These are phyloP conservation scores for Harpagus bidentatus DNA, from an alignment of 2,113 vertebrate genomes.

Conservation along the genomic window DNA sequence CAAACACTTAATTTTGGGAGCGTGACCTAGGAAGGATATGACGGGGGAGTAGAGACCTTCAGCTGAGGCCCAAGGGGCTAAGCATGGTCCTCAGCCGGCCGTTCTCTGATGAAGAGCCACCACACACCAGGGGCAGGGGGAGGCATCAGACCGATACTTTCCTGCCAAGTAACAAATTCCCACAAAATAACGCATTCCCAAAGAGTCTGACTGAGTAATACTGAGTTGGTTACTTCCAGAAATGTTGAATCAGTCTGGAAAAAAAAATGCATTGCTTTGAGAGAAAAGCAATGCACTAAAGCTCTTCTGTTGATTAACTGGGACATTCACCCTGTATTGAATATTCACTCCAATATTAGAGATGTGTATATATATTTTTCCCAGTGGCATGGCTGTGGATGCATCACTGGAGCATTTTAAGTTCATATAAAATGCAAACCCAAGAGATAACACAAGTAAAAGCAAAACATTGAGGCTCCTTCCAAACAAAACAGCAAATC, in stretches of 20 bases:
- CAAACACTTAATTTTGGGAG: neutral
- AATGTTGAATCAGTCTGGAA: neutral
- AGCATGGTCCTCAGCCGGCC: neutral
- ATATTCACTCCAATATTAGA: neutral
- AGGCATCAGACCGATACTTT: neutral
- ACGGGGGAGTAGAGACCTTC: neutral
- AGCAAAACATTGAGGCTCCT: neutral
- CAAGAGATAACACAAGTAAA: neutral
- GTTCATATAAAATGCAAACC: neutral
- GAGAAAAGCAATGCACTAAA: neutral
- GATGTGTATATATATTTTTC: neutral
- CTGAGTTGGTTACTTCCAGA: neutral
- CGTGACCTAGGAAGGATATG: neutral
- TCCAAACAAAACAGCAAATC: neutral
- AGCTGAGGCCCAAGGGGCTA: neutral
- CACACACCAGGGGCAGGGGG: fast-evolving
- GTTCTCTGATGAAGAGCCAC: neutral
- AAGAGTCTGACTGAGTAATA: neutral
- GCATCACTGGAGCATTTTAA: neutral
- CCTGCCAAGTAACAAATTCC: neutral
- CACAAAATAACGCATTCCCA: neutral
- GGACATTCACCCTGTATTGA: neutral
- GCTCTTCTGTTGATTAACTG: neutral
- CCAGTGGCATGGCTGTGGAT: neutral
- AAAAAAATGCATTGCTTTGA: neutral